phyloP scores from a whole-genome alignment of 2,113 vertebrate genomes.

The Periophthalmodon schlosseri region DNA sequence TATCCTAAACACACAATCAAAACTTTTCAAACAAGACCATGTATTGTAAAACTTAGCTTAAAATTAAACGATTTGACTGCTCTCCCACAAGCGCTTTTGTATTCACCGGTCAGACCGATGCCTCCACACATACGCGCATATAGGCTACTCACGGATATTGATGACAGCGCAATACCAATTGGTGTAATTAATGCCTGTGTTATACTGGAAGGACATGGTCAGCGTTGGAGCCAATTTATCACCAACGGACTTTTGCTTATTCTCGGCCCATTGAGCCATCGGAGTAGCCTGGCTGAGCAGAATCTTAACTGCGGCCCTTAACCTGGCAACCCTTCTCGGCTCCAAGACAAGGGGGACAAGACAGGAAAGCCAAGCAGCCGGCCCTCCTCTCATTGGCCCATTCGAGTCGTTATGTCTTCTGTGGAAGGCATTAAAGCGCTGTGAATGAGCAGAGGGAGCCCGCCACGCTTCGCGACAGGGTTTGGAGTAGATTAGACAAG shows the following conservation, averaged over 20 bases:
- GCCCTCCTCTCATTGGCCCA: conserved; percentile 11
- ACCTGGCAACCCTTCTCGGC: conserved; percentile 20
- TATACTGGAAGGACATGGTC: conserved; percentile 71
- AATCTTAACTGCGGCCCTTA: conserved; percentile 70
- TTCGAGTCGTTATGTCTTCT: conserved; percentile 34
- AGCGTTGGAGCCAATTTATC: conserved; percentile 73
- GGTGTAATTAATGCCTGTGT: conserved; percentile 79
- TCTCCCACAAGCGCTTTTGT: conserved; percentile 18
- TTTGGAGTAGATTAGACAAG: conserved; percentile 65
- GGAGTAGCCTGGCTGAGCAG: conserved; percentile 63
- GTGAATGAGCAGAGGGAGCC: conserved; percentile 30
- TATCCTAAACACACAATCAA: background rate
- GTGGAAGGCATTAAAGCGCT: conserved; percentile 16
- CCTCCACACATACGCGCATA: conserved; percentile 6
- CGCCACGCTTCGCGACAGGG: conserved; percentile 44
- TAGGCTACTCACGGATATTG: conserved; percentile 62
- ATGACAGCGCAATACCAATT: conserved; percentile 74
- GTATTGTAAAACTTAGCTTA: conserved; percentile 41
- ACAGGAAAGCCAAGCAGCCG: conserved; percentile 53
- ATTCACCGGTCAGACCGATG: conserved; percentile 16
- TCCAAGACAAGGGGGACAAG: conserved; percentile 45
- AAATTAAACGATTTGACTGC: background rate
- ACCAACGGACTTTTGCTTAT: conserved; percentile 61
- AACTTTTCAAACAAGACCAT: conserved; percentile 20
- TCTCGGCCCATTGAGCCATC: conserved; percentile 71